Conservation (phyloP, 2,113 vertebrate species). For the Cololabis saira region DNA sequence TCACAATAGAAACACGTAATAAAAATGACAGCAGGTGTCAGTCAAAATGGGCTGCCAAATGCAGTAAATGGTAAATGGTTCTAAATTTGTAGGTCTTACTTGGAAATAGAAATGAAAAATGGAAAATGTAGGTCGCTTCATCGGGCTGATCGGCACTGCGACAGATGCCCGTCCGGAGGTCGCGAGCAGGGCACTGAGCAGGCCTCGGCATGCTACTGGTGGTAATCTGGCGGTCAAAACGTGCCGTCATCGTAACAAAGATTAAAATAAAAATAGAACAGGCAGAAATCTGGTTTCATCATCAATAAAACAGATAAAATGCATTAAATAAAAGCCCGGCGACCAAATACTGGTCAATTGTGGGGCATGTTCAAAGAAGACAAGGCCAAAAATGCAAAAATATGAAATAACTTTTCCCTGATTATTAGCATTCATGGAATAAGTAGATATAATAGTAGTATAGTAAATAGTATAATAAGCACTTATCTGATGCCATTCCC, state of each 20-base stretch:
- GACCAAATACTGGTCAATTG: background rate
- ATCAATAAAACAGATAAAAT: background rate
- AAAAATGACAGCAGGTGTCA: background rate
- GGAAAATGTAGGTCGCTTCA: slow-evolving; percentile 38
- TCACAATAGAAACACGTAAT: slow-evolving; percentile 15
- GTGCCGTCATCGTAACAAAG: background rate
- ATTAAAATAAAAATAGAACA: slow-evolving; percentile 29
- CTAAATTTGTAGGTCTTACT: slow-evolving; percentile 13
- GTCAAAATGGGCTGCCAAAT: slow-evolving; percentile 16
- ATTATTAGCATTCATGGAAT: too few species aligned
- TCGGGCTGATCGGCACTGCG: slow-evolving; percentile 34
- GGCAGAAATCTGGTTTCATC: slow-evolving; percentile 7
- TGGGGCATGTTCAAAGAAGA: background rate
- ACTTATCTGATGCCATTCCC: too few species aligned
- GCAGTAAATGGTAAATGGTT: background rate
- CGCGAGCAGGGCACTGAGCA: slow-evolving; percentile 28
- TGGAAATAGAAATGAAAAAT: slow-evolving; percentile 27
- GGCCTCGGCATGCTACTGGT: slow-evolving; percentile 29
- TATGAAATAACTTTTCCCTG: too few species aligned
- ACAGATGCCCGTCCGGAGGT: slow-evolving; percentile 52
- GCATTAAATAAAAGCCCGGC: background rate
- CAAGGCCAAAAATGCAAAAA: too few species aligned
- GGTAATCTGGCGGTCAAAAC: slow-evolving; percentile 24
- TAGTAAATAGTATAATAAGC: too few species aligned
- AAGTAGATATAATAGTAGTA: too few species aligned